phyloP scores from a whole-genome alignment of 23 tunicate genomes.

The Aplidium turbinatum region DNA sequence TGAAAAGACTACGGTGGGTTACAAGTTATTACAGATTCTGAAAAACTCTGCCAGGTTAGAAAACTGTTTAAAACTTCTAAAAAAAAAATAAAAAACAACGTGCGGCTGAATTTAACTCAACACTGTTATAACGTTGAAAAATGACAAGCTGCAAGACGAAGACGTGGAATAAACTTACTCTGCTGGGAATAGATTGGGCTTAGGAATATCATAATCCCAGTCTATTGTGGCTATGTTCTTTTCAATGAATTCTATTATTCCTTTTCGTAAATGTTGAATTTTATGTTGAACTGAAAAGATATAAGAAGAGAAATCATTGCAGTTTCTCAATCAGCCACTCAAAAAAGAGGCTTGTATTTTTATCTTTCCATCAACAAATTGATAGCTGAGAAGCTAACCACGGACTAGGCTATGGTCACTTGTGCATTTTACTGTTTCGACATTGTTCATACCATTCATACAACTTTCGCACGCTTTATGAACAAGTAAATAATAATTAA shows the following conservation, averaged over 20 bases:
- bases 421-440: neutral
- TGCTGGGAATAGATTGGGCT: constrained; percentile 22
- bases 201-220: constrained; percentile 29
- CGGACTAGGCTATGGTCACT: too few relatives aligned
- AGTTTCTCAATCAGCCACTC: too few relatives aligned
- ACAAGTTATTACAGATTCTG: neutral
- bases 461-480: too few relatives aligned
- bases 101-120: neutral
- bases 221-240: constrained; percentile 8
- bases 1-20: neutral
- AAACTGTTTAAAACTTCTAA: neutral
- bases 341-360: too few relatives aligned
- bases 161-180: too few relatives aligned
- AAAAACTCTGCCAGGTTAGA: neutral
- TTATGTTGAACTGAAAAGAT: neutral
- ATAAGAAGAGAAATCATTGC: too few relatives aligned
- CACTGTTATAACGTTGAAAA: too few relatives aligned
- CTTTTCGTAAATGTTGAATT: neutral
- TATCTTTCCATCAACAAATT: too few relatives aligned
- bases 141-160: too few relatives aligned
- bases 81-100: neutral
- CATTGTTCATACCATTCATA: too few relatives aligned
- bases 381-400: too few relatives aligned
- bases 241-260: constrained; percentile 8
- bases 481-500: too few relatives aligned